Evolutionary conservation across 2,797 vertebrate species (phyloP), one percentile per base, ranked within the genome.

Genomic region (Crenuchus spilurus): DNA sequence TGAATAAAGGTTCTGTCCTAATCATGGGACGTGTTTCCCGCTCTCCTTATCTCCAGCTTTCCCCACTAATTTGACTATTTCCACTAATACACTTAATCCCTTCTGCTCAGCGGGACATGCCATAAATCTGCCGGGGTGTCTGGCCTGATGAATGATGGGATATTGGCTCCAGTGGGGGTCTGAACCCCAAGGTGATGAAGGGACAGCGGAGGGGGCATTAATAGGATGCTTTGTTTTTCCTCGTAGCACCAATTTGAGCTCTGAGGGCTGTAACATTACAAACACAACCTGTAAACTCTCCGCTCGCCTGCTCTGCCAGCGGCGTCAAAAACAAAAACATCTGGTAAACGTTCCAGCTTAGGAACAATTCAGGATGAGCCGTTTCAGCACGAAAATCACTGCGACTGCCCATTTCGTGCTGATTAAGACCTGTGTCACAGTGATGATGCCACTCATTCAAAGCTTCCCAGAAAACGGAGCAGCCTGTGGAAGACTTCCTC

Each of bases 51-150:
- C 54, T 74, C 6, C n/a, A 41, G 30, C 10, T 61, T 75, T 61
- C 24, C 51, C 24, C 44, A 20, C 22, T 64, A 57, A 48, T 65
- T 73, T 61, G 66, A 71, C 64, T 54, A 67, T 72, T 70, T 66
- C 22, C 46, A 57, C 4, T 51, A 33, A 75, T 63, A 41, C 77
- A 72, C 44, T 69, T 48, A 49, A 46, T 83, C 71, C 86, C 74
- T 83, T 81, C 77, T 83, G 81, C 91, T 85, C 90, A 87, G 92
- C 87, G 86, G 86, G 92, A 88, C n/a, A 58, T 78, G 88, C 85
- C 88, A 90, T 92, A 92, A 92, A 92, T 90, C 90, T 91, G 90
- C 85, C 90, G 87, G 66, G 41, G 51, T 49, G 80, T 67, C 77
- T 75, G 71, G 74, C 74, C 72, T 81, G 73, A 82, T 86, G 89